A percentile compares a stretch with the other conserved stretches of the same genome.
phyloP scores from a whole-genome alignment of 2,113 vertebrate species.

The Nansenia antarctica region DNA sequence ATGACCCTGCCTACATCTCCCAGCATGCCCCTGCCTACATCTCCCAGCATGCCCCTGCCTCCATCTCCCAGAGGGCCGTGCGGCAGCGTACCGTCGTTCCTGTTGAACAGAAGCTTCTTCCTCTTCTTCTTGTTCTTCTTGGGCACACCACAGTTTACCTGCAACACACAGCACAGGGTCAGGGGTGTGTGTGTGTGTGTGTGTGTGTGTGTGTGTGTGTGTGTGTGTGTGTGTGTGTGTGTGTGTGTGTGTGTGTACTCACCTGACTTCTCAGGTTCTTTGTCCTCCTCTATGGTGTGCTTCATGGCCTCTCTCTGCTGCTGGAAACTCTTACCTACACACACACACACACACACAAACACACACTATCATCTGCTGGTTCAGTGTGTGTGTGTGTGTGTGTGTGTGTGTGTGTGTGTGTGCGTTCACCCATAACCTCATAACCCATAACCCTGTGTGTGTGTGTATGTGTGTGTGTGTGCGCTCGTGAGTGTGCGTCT shows the following conservation, averaged over 20 bases:
- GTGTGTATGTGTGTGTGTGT: too few relatives aligned
- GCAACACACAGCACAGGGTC: not conserved
- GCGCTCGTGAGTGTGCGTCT: too few relatives aligned
- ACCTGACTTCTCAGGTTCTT: slow-evolving; percentile 98
- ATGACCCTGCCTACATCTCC: too few relatives aligned
- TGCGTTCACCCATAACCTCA: too few relatives aligned
- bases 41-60: too few relatives aligned
- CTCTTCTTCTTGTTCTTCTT: slow-evolving; percentile 99
- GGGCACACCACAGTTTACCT: slow-evolving; percentile 98
- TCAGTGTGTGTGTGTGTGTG: not conserved
- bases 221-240: not conserved
- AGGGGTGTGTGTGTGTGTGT: not conserved
- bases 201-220: not conserved
- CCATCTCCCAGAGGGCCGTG: not conserved
- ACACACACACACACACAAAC: not conserved
- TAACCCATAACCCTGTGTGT: too few relatives aligned
- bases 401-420: too few relatives aligned
- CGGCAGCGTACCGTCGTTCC: slow-evolving; percentile 84
- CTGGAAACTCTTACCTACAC: slow-evolving; percentile 94
- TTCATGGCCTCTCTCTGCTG: slow-evolving; percentile 99
- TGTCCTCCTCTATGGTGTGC: slow-evolving; percentile 98
- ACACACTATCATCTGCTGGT: not conserved
- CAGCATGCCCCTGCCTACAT: too few relatives aligned
- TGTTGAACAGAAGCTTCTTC: slow-evolving; percentile 93
- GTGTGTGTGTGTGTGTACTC: slow-evolving; percentile 6